Conservation (phyloP, 2,888 invertebrate genomes). For the Ichneumoninae sp. region DNA sequence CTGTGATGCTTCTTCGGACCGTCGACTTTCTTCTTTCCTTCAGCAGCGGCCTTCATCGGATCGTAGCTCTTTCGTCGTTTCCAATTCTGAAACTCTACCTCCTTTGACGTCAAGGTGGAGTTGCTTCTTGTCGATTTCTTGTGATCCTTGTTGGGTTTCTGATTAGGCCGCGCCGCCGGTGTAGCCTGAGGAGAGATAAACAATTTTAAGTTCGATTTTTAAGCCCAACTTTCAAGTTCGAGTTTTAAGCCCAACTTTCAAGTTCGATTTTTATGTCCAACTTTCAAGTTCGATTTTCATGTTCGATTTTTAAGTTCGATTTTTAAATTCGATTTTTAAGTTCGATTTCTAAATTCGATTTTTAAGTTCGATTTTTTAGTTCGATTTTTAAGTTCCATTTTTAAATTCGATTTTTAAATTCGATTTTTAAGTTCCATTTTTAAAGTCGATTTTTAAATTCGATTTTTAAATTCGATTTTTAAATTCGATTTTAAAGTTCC, state of each 20-base stretch:
- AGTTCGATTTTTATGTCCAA: background rate
- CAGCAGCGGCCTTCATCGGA: conserved; percentile 96
- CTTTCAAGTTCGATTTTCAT: background rate
- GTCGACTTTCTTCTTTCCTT: conserved; percentile 88
- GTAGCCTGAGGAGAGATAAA: conserved; percentile 63
- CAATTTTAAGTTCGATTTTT: background rate
- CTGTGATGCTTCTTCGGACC: conserved; percentile 78
- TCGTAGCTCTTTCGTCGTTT: conserved; percentile 97
- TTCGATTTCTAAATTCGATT: background rate
- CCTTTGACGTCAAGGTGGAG: conserved; percentile 90
- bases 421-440: background rate
- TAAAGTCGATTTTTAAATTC: background rate
- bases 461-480: background rate
- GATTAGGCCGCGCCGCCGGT: conserved; percentile 70
- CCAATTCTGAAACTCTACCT: conserved; percentile 97
- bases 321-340: background rate
- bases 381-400: background rate
- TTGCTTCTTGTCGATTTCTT: conserved; percentile 88
- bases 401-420: background rate
- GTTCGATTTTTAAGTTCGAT: background rate
- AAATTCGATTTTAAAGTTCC: background rate
- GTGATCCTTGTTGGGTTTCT: conserved; percentile 78
- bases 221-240: background rate
- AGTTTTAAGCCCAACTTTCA: background rate
- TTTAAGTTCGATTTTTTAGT: background rate